Percentiles rank a stretch among this genome's conserved stretches.
Evolutionary conservation across 2,888 invertebrate species (phyloP).

Genomic region (Cybosia mesomella): DNA sequence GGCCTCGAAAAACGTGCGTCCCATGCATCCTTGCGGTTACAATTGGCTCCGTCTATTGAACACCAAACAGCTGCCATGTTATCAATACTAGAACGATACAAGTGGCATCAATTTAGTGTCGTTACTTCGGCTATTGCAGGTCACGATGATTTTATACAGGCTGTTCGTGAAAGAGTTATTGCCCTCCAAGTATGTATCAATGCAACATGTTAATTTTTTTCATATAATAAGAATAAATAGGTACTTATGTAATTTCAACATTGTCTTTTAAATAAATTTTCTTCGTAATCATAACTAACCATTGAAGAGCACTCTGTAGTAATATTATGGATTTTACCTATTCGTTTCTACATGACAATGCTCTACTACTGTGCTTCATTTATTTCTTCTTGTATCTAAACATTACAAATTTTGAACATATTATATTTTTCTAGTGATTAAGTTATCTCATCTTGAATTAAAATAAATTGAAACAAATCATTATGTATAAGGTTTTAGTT

Average conservation of each 20-base stretch:
- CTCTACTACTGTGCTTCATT: not conserved
- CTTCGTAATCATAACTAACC: not conserved
- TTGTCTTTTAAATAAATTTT: not conserved
- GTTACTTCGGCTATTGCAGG: slow-evolving; percentile 98
- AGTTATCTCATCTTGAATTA: not conserved
- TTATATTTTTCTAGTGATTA: no score
- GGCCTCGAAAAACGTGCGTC: slow-evolving; percentile 93
- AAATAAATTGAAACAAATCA: not conserved
- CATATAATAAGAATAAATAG: not conserved
- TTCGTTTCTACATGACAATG: not conserved
- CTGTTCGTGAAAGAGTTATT: slow-evolving; percentile 94
- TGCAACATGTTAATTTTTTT: not conserved
- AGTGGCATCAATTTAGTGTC: slow-evolving; percentile 98
- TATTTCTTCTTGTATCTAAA: not conserved
- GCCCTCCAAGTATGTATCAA: slow-evolving; percentile 90
- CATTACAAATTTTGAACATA: no score
- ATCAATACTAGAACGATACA: slow-evolving; percentile 97
- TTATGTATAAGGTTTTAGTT: not conserved
- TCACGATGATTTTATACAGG: slow-evolving; percentile 98
- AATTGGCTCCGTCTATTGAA: slow-evolving; percentile 98
- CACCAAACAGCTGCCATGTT: slow-evolving; percentile 99
- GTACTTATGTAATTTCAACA: not conserved
- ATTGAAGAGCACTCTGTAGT: not conserved
- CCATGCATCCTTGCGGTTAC: slow-evolving; percentile 95
- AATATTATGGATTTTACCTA: not conserved